Evolutionary conservation across 1,140 invertebrate genomes (phyloP).

Genomic region (Carposina sasakii): DNA sequence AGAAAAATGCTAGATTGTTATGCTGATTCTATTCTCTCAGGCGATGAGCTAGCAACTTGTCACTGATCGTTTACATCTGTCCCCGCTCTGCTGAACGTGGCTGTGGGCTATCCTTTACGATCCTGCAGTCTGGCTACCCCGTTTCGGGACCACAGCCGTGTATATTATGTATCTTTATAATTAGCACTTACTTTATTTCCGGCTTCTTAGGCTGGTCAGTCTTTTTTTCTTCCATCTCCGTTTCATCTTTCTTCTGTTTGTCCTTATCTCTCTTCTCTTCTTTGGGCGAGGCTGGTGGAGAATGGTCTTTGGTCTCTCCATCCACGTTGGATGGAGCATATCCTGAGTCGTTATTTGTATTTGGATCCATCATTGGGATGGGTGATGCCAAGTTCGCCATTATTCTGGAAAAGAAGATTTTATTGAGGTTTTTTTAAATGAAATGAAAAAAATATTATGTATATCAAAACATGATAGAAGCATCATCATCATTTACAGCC

Average conservation of each 20-base stretch:
- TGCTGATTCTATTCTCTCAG: too few species aligned
- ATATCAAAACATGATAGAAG: too few species aligned
- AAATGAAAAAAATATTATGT: too few species aligned
- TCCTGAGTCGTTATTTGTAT: slow-evolving; percentile 62
- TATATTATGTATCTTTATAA: too few species aligned
- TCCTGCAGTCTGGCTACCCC: too few species aligned
- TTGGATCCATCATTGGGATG: slow-evolving; percentile 66
- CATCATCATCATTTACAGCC: too few species aligned
- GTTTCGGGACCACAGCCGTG: too few species aligned
- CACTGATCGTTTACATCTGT: too few species aligned
- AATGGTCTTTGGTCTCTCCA: slow-evolving; percentile 50
- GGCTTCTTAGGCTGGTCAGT: slow-evolving; percentile 41
- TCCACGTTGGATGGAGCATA: slow-evolving; percentile 50
- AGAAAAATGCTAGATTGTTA: too few species aligned
- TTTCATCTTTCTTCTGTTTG: slow-evolving; percentile 27
- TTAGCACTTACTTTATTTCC: slow-evolving; percentile 49
- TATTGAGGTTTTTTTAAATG: neutral
- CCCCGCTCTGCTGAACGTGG: too few species aligned
- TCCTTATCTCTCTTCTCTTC: slow-evolving; percentile 21
- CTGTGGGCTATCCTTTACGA: too few species aligned
- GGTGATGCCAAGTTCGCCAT: slow-evolving; percentile 66
- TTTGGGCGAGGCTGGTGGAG: slow-evolving; percentile 47
- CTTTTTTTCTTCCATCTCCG: slow-evolving; percentile 28
- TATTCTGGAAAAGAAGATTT: slow-evolving; percentile 34
- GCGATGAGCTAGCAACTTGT: too few species aligned